phyloP scores from a whole-genome alignment of 1,140 invertebrate species.

The Laodelphax striatellus region DNA sequence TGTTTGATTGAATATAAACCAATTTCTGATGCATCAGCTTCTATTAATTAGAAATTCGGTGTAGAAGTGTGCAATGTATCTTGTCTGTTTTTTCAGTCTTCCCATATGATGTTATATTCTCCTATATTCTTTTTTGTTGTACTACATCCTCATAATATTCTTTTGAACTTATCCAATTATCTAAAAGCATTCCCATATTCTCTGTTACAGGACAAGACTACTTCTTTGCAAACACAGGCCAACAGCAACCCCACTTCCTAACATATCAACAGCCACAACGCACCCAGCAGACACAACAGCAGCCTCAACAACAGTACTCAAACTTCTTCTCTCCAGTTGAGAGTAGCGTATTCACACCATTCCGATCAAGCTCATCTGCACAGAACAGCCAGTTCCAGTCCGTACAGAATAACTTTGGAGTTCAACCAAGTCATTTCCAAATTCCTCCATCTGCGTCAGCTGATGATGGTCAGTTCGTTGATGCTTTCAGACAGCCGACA shows the following conservation, averaged over 20 bases:
- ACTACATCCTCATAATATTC: too few species aligned
- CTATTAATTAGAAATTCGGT: too few species aligned
- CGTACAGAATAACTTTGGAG: slow-evolving; percentile 1
- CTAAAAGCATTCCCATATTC: too few species aligned
- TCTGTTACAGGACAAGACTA: slow-evolving; percentile 20
- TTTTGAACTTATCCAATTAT: too few species aligned
- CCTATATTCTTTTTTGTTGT: too few species aligned
- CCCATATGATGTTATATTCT: too few species aligned
- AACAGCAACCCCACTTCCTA: slow-evolving; percentile 14
- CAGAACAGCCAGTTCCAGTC: slow-evolving; percentile 3
- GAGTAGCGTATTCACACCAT: slow-evolving; percentile 14
- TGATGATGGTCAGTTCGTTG: not conserved
- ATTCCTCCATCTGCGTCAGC: not conserved
- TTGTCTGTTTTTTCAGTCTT: too few species aligned
- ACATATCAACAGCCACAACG: slow-evolving; percentile 14
- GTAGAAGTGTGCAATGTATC: too few species aligned
- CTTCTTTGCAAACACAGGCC: slow-evolving; percentile 15
- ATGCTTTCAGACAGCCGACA: not conserved
- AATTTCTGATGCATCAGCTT: too few species aligned
- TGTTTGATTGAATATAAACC: too few species aligned
- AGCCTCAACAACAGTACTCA: slow-evolving; percentile 13
- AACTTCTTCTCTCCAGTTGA: slow-evolving; percentile 15
- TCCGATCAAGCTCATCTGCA: slow-evolving; percentile 6
- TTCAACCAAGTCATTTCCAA: slow-evolving; percentile 7
- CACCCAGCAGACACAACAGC: slow-evolving; percentile 6